Evolutionary conservation across 2,797 vertebrate species (phyloP), one percentile per base, ranked within the genome.

Genomic region (Sphenopsis melanotis): DNA sequence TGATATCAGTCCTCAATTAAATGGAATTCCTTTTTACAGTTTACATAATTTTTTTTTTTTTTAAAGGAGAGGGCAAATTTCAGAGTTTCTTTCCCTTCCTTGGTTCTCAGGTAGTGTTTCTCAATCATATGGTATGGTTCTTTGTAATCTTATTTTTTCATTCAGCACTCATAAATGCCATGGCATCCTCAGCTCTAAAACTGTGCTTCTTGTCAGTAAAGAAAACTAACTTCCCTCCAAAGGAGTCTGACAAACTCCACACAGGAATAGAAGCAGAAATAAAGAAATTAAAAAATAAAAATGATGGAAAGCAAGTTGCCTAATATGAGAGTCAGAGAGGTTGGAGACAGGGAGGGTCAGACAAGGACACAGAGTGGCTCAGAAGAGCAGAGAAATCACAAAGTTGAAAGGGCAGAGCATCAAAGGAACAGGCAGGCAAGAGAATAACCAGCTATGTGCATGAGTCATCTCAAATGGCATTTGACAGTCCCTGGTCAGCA

Each of bases 381-480:
- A 64, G 46, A 87, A 52, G 22, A 74, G 44, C 41, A 83, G 59
- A 89, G 44, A 90, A 87, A 80, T 72, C 65, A 56, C 7, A 4
- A 59, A 92, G 34, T 60, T 80, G 75, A 92, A 91, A 95, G 79
- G 68, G 8, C 57, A 94, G 61, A 89, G 57, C 63, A 93, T 75
- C 75, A 91, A 80, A 89, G 68, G 49, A 41, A 77, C 82, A 83
- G 68, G 75, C 61, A 74, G 50, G 47, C 71, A 75, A 65, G 86
- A 92, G 65, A 75, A 64, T 74, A 57, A 44, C 16, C 57, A 61
- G 69, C 55, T 70, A 7, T 41, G 49, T 16, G 41, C 27, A 63
- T 69, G 90, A 93, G 41, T 85, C 87, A 87, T 36, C 78, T 81
- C 52, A 90, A 89, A 84, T 50, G 61, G 64, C 81, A 87, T 91